A percentile compares a stretch with the other conserved stretches of the same genome.
Conservation (phyloP, 2,113 vertebrate genomes). For the Pheucticus melanocephalus region DNA sequence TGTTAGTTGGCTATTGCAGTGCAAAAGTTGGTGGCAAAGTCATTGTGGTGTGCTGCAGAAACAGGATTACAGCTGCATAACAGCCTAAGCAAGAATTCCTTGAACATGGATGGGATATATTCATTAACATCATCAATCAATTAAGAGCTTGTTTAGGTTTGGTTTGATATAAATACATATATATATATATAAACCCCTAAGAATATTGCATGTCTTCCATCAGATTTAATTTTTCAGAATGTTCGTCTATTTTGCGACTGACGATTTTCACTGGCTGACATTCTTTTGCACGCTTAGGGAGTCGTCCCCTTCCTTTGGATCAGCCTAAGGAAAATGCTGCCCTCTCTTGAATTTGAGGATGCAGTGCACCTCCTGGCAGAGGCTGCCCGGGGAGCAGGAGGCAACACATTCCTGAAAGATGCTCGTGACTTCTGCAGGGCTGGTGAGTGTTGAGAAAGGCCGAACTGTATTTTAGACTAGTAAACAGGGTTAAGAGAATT, state of each 20-base stretch:
- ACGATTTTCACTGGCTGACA: not conserved
- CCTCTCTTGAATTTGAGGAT: constrained; percentile 74
- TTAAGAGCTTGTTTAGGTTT: not conserved
- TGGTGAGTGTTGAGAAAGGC: not conserved
- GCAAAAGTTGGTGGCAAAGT: not conserved
- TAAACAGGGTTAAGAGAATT: not conserved
- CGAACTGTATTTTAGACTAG: not conserved
- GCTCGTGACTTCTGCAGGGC: not conserved
- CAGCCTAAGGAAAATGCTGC: constrained; percentile 75
- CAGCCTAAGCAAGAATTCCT: not conserved
- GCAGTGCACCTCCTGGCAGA: constrained; percentile 45
- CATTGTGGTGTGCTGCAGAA: not conserved
- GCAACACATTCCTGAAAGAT: not conserved
- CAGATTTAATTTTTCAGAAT: not conserved
- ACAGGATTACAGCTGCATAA: not conserved
- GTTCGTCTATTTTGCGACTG: not conserved
- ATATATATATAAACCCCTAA: not conserved
- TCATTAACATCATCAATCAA: not conserved
- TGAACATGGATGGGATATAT: not conserved
- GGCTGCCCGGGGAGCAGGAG: not conserved
- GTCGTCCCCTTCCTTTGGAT: not conserved
- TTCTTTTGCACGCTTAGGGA: not conserved
- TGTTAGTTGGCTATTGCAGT: not conserved
- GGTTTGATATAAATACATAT: not conserved
- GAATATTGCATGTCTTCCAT: not conserved